Evolutionary conservation across 2,797 vertebrate genomes (phyloP).

Genomic region (Enteromius unitaeniatus): DNA sequence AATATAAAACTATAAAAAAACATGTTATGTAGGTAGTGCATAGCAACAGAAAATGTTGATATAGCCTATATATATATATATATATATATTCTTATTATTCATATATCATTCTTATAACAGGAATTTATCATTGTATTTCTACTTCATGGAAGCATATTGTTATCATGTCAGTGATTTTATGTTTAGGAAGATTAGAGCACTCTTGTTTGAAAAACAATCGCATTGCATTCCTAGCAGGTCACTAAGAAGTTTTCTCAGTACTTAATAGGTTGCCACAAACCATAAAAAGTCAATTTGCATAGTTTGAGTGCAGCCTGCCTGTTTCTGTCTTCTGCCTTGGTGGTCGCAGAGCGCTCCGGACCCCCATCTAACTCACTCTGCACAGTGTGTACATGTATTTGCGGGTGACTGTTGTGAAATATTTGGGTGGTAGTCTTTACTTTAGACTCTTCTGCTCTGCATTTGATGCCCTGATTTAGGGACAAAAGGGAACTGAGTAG

Average conservation of each 20-base stretch:
- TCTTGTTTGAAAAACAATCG: neutral
- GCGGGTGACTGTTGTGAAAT: constrained; percentile 65
- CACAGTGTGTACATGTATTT: constrained; percentile 49
- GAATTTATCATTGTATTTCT: neutral
- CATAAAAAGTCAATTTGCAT: constrained; percentile 26
- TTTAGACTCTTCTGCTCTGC: constrained; percentile 52
- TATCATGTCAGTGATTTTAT: neutral
- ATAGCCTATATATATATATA: too few relatives aligned
- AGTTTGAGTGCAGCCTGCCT: constrained; percentile 2
- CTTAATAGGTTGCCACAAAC: constrained; percentile 40
- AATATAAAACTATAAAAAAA: too few relatives aligned
- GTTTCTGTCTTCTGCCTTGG: constrained; percentile 44
- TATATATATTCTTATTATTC: neutral
- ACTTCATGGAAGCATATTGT: neutral
- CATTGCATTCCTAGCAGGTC: constrained; percentile 30
- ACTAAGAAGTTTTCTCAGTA: constrained; percentile 8
- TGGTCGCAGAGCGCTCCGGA: constrained; percentile 28
- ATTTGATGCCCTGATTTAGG: constrained; percentile 68
- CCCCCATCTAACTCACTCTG: constrained; percentile 44
- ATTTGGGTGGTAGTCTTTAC: constrained; percentile 66
- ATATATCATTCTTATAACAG: neutral
- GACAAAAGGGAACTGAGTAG: constrained; percentile 70
- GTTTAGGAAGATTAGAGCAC: neutral
- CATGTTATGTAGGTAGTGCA: neutral
- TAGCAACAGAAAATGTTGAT: neutral